Evolutionary conservation across 1,140 invertebrate genomes (phyloP), one percentile per base, ranked within the genome.

Genomic region (Diabrotica virgifera): DNA sequence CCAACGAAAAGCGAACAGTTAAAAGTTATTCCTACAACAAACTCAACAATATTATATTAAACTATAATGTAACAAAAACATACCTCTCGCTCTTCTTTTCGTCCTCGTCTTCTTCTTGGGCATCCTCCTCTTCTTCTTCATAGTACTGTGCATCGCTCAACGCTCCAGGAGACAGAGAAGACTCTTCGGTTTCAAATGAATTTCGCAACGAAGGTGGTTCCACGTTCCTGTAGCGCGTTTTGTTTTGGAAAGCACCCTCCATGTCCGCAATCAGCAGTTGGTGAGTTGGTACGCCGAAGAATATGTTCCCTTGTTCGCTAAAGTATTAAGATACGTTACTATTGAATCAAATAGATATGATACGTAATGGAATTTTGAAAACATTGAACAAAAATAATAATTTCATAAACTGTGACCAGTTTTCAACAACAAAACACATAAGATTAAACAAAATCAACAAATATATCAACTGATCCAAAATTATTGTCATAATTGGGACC

Each of bases 161-260:
- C 3, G 40, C 40, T 46, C 40, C 40, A 3, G 40, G 40, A 5
- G 40, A 46, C n/a, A 46, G 40, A 6, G 40, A 46, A 46, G 40
- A 46, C 40, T 46, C 40, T n/a, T 46, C 40, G n/a, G 40, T 46
- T n/a, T 46, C 40, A 46, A 46, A 46, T n/a, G 40, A 46, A n/a
- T 46, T 8, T 46, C 40, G 8, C n/a, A 46, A 46, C 8, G 40
- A 46, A 8, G 40, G 8, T 10, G 8, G 8, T 6, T 46, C 40
- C 40, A 46, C 40, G 8, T 8, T 10, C n/a, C 40, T 46, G 6
- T 10, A 8, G n/a, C n/a, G 8, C 8, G 8, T 46, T 46, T 46
- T 46, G n/a, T 6, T 10, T 46, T 46, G 40, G 40, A n/a, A 10
- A 5, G 8, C 40, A 6, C n/a, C 40, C 3, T 46, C 40, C 8